phyloP scores from a whole-genome alignment of 1,140 invertebrate species.

The Lepidostoma basale region DNA sequence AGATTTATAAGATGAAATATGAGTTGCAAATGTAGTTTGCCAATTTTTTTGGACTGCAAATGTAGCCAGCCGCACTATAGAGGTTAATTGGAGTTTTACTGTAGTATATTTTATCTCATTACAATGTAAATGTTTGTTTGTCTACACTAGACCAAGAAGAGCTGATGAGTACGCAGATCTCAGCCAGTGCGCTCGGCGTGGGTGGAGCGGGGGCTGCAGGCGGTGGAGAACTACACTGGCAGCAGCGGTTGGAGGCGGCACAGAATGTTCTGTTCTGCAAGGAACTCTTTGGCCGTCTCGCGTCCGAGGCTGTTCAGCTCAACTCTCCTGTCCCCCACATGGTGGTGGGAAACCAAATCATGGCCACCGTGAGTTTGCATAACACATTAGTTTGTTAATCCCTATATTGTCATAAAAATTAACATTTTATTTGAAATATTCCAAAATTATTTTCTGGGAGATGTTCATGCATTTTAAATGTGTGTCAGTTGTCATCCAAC shows the following conservation, averaged over 20 bases:
- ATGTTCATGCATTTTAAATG: no score
- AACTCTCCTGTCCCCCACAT: conserved; percentile 93
- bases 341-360: conserved; percentile 96
- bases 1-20: no score
- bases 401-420: no score
- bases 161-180: conserved; percentile 79
- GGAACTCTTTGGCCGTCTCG: conserved; percentile 93
- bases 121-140: conserved; percentile 20
- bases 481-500: no score
- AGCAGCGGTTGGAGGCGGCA: conserved; percentile 92
- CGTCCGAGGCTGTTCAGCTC: conserved; percentile 91
- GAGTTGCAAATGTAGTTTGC: no score
- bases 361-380: conserved; percentile 79
- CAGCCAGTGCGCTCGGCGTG: conserved; percentile 67
- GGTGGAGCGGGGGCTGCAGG: conserved; percentile 67
- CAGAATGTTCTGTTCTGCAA: conserved; percentile 98
- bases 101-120: no score
- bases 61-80: no score
- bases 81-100: no score
- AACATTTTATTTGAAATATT: no score
- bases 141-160: conserved; percentile 75
- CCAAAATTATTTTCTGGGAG: no score
- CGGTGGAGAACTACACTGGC: conserved; percentile 85
- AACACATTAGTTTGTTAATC: no score
- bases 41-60: no score